Evolutionary conservation across 1,140 invertebrate genomes (phyloP), one percentile per base, ranked within the genome.

Genomic region (Pseudomyrmex gracilis): DNA sequence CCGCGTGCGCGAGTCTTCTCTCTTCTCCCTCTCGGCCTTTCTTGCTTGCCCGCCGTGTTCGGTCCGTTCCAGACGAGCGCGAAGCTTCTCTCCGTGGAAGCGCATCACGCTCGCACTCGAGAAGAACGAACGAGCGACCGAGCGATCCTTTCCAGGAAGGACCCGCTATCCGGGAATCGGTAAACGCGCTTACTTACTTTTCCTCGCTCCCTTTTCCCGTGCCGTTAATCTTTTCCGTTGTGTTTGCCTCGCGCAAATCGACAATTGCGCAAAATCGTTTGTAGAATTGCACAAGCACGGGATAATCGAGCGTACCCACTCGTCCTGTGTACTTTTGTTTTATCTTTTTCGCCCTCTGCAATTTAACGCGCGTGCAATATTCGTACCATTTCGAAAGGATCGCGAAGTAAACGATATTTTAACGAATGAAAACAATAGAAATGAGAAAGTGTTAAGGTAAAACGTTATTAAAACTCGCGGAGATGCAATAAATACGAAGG

Each of bases 31-130:
- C 34, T 34, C 34, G 7, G 55, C 45, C 51, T 53, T 73, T 71
- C 60, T 73, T 15, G 57, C 55, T 61, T 63, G 73, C 88, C 76
- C 83, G 84, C 83, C 82, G 85, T 74, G 84, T 24, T 20, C 66
- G 20, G 76, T 73, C 71, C 87, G 88, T 89, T 89, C 88, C 86
- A 84, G 86, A 90, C 82, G 73, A 91, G 88, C 87, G 86, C 90
- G 87, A 84, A 84, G 87, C 86, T 34, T 34, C 34, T 34, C 34
- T 87, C 82, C 84, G 83, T 86, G 89, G 82, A 64, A 74, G 55
- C n/a, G 78, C 73, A 73, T 70, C 78, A 64, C 76, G 83, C 76
- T 60, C 73, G 77, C 66, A 43, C 15, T 55, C 53, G 82, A 66
- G 61, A 85, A 34, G 71, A 70, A 17, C 45, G 68, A 82, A 78